These are phyloP conservation scores for Perizoma flavofasciatum DNA, from an alignment of 2,888 invertebrate genomes.

Conservation along the genomic window DNA sequence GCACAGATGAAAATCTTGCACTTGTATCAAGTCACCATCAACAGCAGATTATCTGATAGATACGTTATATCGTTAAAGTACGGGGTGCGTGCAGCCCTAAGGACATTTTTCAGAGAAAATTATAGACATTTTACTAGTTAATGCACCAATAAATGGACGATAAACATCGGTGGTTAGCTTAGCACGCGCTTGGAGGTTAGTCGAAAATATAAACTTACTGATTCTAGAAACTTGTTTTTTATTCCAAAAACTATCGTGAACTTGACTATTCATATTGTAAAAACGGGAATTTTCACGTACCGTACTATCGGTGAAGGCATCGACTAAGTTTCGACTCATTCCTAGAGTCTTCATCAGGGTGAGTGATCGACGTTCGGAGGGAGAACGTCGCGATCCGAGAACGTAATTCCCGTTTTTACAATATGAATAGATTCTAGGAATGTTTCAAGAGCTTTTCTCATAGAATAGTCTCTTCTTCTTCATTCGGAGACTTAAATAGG, in stretches of 20 bases:
- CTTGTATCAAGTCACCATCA: slow-evolving; percentile 23
- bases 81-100: slow-evolving; percentile 52
- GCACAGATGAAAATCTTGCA: slow-evolving; percentile 11
- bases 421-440: neutral
- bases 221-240: no score
- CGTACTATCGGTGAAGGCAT: no score
- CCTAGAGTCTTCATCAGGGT: no score
- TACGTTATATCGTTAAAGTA: slow-evolving; percentile 39
- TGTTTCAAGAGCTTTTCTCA: neutral
- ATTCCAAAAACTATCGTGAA: no score
- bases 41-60: slow-evolving; percentile 45
- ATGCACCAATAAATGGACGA: slow-evolving; percentile 73
- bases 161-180: slow-evolving; percentile 63
- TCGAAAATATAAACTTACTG: slow-evolving; percentile 42
- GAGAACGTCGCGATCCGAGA: no score
- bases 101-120: slow-evolving; percentile 75
- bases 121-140: slow-evolving; percentile 76
- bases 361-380: no score
- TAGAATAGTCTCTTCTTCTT: no score
- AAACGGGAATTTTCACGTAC: no score
- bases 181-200: slow-evolving; percentile 59
- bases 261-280: no score
- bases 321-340: no score
- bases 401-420: no score
- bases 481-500: no score